These are phyloP conservation scores for Himantopus leucocephalus DNA, from an alignment of 2,113 vertebrate species.

Conservation along the genomic window DNA sequence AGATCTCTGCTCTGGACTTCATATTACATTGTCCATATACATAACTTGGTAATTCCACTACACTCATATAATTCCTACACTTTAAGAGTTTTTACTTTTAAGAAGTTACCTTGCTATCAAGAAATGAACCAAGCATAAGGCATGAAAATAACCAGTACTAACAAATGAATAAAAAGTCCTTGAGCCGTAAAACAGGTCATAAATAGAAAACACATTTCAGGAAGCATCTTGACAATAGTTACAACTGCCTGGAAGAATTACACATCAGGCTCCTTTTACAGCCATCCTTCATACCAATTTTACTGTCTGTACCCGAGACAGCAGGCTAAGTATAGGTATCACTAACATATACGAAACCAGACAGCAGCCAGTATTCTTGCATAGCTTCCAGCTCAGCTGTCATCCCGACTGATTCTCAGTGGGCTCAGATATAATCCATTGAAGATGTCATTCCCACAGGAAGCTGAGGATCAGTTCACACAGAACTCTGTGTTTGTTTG, in stretches of 20 bases:
- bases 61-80: background rate
- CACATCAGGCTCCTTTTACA: background rate
- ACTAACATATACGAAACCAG: background rate
- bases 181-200: background rate
- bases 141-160: background rate
- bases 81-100: background rate
- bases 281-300: background rate
- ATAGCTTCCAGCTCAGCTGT: slow-evolving; percentile 38
- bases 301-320: background rate
- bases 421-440: slow-evolving; percentile 31
- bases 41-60: background rate
- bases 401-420: background rate
- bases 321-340: background rate
- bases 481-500: slow-evolving; percentile 57
- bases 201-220: background rate
- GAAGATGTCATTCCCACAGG: slow-evolving; percentile 59
- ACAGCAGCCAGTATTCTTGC: background rate
- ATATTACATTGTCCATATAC: background rate
- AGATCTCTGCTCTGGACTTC: background rate
- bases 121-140: background rate
- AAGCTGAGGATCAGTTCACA: slow-evolving; percentile 58
- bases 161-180: background rate
- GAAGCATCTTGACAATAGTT: background rate
- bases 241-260: background rate
- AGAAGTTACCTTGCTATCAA: background rate